A percentile compares a stretch with the other conserved stretches of the same genome.
Evolutionary conservation across 2,113 vertebrate genomes (phyloP).

Genomic region (Bagarius yarrelli): DNA sequence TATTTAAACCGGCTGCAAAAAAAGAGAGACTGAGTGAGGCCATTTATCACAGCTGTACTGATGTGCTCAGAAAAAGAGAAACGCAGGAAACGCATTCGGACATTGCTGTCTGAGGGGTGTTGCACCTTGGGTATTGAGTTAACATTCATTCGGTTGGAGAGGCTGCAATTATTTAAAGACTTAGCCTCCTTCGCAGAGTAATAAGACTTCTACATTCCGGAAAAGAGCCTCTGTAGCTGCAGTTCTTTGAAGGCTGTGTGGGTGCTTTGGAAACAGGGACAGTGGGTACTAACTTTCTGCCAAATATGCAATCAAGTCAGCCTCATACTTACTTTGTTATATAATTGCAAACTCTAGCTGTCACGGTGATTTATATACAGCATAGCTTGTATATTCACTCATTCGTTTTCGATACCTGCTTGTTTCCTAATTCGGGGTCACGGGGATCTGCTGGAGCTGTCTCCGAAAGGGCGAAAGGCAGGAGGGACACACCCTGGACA

Average conservation of each 20-base stretch:
- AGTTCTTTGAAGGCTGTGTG: slow-evolving; percentile 7
- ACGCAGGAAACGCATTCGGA: neutral
- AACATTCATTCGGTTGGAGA: slow-evolving; percentile 23
- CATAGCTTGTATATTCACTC: neutral
- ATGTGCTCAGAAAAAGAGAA: neutral
- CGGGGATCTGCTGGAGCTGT: no score
- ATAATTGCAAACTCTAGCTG: neutral
- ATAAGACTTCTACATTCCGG: neutral
- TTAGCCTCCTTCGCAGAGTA: neutral
- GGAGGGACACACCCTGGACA: no score
- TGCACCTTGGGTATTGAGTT: slow-evolving; percentile 18
- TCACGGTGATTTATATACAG: neutral
- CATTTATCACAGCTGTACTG: neutral
- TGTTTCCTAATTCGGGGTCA: no score
- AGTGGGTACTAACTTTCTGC: neutral
- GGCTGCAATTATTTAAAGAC: slow-evolving; percentile 3
- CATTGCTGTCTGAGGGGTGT: slow-evolving; percentile 2
- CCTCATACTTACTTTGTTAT: neutral
- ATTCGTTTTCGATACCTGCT: neutral
- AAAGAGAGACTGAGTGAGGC: neutral
- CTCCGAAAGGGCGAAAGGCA: no score
- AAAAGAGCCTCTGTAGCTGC: neutral
- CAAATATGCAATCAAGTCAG: neutral
- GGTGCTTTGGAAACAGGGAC: neutral
- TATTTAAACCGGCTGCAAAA: neutral